Conservation (phyloP, 2,888 invertebrate genomes). For the Gandaritis pyraliata region DNA sequence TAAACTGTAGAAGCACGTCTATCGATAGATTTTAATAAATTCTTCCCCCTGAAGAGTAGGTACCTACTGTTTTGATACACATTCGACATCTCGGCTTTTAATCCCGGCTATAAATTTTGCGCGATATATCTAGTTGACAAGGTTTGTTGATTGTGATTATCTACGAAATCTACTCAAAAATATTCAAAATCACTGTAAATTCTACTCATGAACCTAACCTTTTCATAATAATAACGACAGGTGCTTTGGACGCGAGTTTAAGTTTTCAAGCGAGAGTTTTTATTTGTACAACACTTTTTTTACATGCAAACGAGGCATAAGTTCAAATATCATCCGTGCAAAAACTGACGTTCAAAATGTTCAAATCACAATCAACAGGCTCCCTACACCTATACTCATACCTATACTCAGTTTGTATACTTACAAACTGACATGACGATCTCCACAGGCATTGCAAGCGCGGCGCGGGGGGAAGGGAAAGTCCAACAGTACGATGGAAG, state of each 20-base stretch:
- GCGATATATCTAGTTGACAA: slow-evolving; percentile 33
- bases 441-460: slow-evolving; percentile 89
- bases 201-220: too few relatives aligned
- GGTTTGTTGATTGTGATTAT: slow-evolving; percentile 50
- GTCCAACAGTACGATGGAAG: slow-evolving; percentile 85
- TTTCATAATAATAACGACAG: too few relatives aligned
- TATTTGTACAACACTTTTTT: too few relatives aligned
- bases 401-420: too few relatives aligned
- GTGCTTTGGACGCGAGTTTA: too few relatives aligned
- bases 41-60: slow-evolving; percentile 35
- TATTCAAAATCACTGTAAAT: background rate
- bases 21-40: slow-evolving; percentile 38
- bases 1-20: slow-evolving; percentile 30
- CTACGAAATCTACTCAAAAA: background rate
- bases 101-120: slow-evolving; percentile 45
- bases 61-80: slow-evolving; percentile 23
- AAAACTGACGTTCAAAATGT: background rate
- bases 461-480: slow-evolving; percentile 83
- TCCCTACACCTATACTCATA: too few relatives aligned
- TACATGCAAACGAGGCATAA: too few relatives aligned
- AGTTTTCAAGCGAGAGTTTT: too few relatives aligned
- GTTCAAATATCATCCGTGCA: too few relatives aligned
- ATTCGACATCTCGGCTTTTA: slow-evolving; percentile 42
- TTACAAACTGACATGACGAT: background rate
- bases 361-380: slow-evolving; percentile 21